These are phyloP conservation scores for Thymallus thymallus DNA, from an alignment of 2,113 vertebrate genomes.

Conservation along the genomic window DNA sequence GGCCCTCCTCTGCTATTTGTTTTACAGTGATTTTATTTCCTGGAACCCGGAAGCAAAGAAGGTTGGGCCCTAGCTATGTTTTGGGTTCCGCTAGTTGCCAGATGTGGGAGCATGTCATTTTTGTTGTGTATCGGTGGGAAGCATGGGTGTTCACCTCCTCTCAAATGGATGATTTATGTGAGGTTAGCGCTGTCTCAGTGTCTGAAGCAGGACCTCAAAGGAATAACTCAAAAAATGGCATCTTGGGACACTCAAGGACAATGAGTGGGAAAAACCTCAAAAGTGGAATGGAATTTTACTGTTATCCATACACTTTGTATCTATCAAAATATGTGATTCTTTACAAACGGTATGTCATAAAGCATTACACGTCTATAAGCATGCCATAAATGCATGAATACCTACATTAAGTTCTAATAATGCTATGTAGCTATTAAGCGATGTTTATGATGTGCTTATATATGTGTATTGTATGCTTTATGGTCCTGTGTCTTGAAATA, in stretches of 20 bases:
- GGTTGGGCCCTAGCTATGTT: background rate
- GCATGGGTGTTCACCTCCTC: constrained; percentile 45
- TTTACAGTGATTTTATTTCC: background rate
- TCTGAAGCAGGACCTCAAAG: constrained; percentile 31
- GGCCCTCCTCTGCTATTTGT: too few relatives aligned
- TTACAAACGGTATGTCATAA: too few relatives aligned
- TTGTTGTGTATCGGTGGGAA: constrained; percentile 51
- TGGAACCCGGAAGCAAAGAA: background rate
- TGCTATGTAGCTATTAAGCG: too few relatives aligned
- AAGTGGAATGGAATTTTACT: background rate
- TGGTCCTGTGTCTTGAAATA: too few relatives aligned
- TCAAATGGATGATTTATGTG: constrained; percentile 51
- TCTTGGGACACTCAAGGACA: constrained; percentile 9
- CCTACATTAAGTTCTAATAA: too few relatives aligned
- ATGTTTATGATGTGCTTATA: too few relatives aligned
- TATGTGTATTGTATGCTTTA: too few relatives aligned
- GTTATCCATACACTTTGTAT: constrained; percentile 10
- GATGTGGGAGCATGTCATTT: constrained; percentile 63
- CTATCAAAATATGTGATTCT: background rate
- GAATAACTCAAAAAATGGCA: constrained; percentile 19
- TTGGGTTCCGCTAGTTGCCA: constrained; percentile 42
- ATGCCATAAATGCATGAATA: too few relatives aligned
- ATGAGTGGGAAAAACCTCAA: background rate
- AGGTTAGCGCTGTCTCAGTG: constrained; percentile 35
- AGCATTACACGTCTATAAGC: too few relatives aligned